Evolutionary conservation across 2,797 vertebrate species (phyloP).

Genomic region (Cynopterus sphinx): DNA sequence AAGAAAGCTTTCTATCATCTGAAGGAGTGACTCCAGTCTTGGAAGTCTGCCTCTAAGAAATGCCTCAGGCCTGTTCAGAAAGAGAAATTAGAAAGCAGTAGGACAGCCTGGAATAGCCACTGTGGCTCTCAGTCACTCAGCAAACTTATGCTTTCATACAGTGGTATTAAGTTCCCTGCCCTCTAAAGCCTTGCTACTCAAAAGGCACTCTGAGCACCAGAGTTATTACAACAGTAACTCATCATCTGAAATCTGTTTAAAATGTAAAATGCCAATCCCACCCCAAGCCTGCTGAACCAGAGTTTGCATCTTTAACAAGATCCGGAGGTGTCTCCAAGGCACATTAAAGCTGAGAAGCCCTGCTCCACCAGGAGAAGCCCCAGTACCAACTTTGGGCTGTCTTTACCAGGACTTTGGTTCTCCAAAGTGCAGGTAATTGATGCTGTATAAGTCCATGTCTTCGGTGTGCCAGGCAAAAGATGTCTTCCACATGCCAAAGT

Average conservation of each 20-base stretch:
- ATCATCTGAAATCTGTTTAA: neutral
- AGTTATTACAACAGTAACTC: neutral
- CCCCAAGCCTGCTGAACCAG: neutral
- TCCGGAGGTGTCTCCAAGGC: neutral
- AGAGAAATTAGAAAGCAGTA: constrained; percentile 26
- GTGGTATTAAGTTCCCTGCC: neutral
- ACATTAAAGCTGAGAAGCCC: neutral
- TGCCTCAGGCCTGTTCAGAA: constrained; percentile 49
- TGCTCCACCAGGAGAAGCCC: neutral
- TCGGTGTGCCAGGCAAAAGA: constrained; percentile 99
- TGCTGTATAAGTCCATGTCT: constrained; percentile 99
- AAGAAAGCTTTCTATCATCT: constrained; percentile 48
- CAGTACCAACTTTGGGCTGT: neutral
- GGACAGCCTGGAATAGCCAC: neutral
- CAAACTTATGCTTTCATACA: neutral
- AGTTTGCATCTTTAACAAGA: neutral
- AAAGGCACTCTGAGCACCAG: neutral
- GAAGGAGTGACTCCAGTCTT: constrained; percentile 37
- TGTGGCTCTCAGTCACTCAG: neutral
- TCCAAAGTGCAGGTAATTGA: constrained; percentile 98
- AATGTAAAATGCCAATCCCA: neutral
- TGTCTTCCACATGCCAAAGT: constrained; percentile 99
- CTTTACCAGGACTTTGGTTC: constrained; percentile 97
- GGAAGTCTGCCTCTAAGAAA: constrained; percentile 53
- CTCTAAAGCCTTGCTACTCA: neutral